Conservation (phyloP, 2,888 invertebrate genomes). For the Sclerodermus sp. region DNA sequence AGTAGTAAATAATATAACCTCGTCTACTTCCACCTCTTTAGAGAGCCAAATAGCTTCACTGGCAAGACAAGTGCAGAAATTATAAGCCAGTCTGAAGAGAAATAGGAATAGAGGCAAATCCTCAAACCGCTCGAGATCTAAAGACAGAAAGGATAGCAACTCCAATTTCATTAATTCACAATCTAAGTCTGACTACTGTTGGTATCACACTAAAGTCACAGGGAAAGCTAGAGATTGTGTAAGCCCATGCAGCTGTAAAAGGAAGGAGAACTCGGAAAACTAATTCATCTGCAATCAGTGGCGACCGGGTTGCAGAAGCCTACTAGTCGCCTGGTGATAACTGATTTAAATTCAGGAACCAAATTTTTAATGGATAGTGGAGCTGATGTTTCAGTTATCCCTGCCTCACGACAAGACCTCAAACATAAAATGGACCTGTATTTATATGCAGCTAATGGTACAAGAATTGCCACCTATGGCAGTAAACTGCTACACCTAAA, state of each 20-base stretch:
- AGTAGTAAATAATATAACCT: no score
- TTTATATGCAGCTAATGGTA: background rate
- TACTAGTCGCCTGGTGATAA: background rate
- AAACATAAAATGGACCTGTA: background rate
- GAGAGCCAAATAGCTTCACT: no score
- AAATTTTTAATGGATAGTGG: background rate
- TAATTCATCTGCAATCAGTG: background rate
- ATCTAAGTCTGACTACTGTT: no score
- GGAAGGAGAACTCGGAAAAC: conserved; percentile 4
- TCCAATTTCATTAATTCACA: no score
- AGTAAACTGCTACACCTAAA: background rate
- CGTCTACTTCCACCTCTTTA: no score
- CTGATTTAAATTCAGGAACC: background rate
- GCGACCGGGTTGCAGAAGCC: background rate
- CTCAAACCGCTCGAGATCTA: no score
- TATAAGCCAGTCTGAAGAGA: no score
- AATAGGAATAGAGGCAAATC: no score
- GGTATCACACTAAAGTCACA: background rate
- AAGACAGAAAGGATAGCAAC: no score
- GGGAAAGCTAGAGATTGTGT: background rate
- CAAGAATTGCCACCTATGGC: background rate
- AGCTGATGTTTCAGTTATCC: background rate
- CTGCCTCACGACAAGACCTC: background rate
- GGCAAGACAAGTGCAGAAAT: no score
- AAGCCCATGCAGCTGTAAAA: no score